Evolutionary conservation across 1,140 invertebrate species (phyloP), one percentile per base, ranked within the genome.

Genomic region (Trichonephila clavata): DNA sequence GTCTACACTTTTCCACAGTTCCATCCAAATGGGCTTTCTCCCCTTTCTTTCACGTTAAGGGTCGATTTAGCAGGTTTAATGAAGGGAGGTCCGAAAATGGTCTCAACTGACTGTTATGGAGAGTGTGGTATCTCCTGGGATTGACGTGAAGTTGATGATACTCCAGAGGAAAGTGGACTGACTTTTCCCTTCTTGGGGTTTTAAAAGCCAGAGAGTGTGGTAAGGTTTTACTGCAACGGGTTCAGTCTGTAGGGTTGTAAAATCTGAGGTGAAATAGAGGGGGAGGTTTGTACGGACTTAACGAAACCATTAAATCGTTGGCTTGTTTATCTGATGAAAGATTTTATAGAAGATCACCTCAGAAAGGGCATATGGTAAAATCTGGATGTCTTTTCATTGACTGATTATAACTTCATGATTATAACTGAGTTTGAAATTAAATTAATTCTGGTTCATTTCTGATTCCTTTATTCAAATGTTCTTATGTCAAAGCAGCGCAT

Each of bases 11-110:
- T 27, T 13, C 27, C 24, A 50, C 50, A 57, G 50, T 57, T 16
- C 43, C 50, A 84, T 14, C 43, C 27, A 60, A 84, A 84, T 84
- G 83, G 83, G 21, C 27, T 84, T 57, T 57, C 39, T 50, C 43
- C 27, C 27, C 27, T 18, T 6, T 20, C 13, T 50, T 60, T 84
- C 83, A 6, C 32, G 71, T 77, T 32, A 77, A 77, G 71, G 32
- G 39, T 77, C 71, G 71, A 77, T 77, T 77, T 39, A 68, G 27
- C 24, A 32, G 39, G 84, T 65, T 57, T 89, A 89, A 89, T 89
- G 87, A 89, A 89, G 87, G 32, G n/a, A 77, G 57, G 65, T 13
- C 50, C 87, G 77, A 89, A 89, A 89, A 89, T 89, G 63, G n/a
- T 71, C 87, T 65, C 87, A 89, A 71, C 63, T 59, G 87, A 65